A percentile compares a stretch with the other conserved stretches of the same genome.
phyloP scores from a whole-genome alignment of 92 coral and sea anemone species.

The Ricordea florida region DNA sequence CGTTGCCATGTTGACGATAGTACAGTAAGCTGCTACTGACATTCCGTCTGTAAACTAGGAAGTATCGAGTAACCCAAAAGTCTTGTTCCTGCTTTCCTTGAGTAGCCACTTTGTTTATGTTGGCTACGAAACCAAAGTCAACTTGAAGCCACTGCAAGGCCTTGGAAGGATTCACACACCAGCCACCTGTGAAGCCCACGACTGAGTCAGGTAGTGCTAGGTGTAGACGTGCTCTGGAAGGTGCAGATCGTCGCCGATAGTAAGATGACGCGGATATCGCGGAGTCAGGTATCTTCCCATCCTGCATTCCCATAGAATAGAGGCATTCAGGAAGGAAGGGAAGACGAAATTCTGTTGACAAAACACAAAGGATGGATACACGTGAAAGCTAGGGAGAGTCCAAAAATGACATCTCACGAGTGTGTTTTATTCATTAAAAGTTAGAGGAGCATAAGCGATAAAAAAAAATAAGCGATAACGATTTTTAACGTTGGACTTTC shows the following conservation, averaged over 20 bases:
- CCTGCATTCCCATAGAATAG: constrained; percentile 18
- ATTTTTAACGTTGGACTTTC: not conserved
- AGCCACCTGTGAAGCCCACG: constrained; percentile 40
- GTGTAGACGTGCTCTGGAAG: constrained; percentile 24
- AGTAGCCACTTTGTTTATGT: constrained; percentile 31
- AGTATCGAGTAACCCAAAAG: constrained; percentile 37
- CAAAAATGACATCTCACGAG: no score
- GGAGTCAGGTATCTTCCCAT: constrained; percentile 27
- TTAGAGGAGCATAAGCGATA: no score
- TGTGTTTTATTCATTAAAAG: no score
- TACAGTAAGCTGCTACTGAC: not conserved
- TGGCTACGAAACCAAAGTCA: constrained; percentile 16
- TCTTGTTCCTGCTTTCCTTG: constrained; percentile 56
- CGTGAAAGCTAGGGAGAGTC: no score
- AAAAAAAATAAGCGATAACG: no score
- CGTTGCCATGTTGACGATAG: constrained; percentile 26
- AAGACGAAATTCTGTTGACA: constrained; percentile 1
- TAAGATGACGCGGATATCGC: constrained; percentile 22
- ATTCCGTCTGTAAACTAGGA: constrained; percentile 6
- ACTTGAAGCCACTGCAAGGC: constrained; percentile 37
- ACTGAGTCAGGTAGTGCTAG: constrained; percentile 19
- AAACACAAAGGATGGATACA: no score
- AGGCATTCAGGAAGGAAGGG: constrained; percentile 23
- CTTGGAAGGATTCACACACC: constrained; percentile 5
- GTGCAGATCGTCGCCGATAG: constrained; percentile 16